phyloP scores from a whole-genome alignment of 2,888 invertebrate genomes.

The Physocephala rufipes region DNA sequence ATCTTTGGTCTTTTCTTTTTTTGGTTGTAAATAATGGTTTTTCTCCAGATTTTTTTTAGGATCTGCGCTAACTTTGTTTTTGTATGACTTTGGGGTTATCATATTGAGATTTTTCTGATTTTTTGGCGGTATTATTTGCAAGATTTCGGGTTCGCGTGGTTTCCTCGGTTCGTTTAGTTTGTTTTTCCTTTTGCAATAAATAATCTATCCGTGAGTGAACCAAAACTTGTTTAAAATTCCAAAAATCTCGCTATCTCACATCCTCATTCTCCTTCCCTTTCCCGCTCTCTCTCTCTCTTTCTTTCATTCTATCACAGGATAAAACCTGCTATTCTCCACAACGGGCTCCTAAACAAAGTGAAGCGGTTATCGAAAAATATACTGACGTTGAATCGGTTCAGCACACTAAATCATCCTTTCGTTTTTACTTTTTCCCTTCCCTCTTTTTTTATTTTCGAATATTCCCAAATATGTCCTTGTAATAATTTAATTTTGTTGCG shows the following conservation, averaged over 20 bases:
- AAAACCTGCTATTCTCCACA: neutral
- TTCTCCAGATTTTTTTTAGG: no score
- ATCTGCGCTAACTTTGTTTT: no score
- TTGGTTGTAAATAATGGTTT: no score
- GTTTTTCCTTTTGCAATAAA: neutral
- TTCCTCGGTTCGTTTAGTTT: neutral
- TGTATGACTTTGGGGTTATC: no score
- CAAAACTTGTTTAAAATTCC: no score
- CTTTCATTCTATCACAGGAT: neutral
- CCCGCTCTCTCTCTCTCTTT: conserved; percentile 1
- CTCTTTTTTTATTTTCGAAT: neutral
- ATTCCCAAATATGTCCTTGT: conserved; percentile 29
- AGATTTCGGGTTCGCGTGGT: no score
- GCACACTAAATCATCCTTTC: neutral
- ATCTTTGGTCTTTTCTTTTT: neutral
- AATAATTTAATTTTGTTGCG: conserved; percentile 32
- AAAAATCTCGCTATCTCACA: neutral
- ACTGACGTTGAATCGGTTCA: no score
- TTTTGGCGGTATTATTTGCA: conserved; percentile 14
- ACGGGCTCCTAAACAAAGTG: neutral
- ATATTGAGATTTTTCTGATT: neutral
- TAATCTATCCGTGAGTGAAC: no score
- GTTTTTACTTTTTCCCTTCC: no score
- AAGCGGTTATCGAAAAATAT: neutral
- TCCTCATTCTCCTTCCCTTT: neutral